These are phyloP conservation scores for Hymenopus coronatus DNA, from an alignment of 2,888 invertebrate genomes.

Conservation along the genomic window DNA sequence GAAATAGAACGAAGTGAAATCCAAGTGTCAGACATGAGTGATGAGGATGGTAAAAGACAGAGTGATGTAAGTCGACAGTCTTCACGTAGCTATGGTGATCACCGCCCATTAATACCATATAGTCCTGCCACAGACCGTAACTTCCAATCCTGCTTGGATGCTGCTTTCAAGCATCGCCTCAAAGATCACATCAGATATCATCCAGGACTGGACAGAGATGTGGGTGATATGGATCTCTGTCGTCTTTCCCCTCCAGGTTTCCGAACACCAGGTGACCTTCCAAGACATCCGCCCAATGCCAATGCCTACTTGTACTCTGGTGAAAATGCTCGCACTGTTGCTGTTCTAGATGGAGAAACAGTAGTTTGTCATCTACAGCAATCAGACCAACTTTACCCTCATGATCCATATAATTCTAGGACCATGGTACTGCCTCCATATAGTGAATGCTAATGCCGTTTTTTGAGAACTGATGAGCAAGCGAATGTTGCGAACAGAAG, in stretches of 20 bases:
- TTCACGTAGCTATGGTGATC: conserved; percentile 76
- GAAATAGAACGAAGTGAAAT: conserved; percentile 73
- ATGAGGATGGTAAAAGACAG: conserved; percentile 72
- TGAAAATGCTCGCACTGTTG: conserved; percentile 51
- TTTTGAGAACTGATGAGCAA: neutral
- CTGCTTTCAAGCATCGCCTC: conserved; percentile 52
- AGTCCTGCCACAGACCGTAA: conserved; percentile 55
- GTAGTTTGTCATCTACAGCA: conserved; percentile 85
- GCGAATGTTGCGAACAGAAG: neutral
- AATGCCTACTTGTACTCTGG: conserved; percentile 29
- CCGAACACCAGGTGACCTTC: neutral
- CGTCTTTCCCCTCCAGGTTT: conserved; percentile 1
- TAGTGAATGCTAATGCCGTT: conserved; percentile 56
- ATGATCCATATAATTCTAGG: conserved; percentile 36
- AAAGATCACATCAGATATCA: conserved; percentile 42
- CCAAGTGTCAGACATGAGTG: conserved; percentile 73
- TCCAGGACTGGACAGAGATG: conserved; percentile 38
- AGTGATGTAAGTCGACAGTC: conserved; percentile 68
- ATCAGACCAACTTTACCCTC: conserved; percentile 55
- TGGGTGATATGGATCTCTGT: conserved; percentile 7
- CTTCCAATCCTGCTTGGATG: conserved; percentile 40
- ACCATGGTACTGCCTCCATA: conserved; percentile 53
- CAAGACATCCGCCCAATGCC: conserved; percentile 15
- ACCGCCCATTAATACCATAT: conserved; percentile 75
- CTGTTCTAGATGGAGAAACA: conserved; percentile 80